phyloP scores from a whole-genome alignment of 2,113 vertebrate genomes.

The Lanius collurio region DNA sequence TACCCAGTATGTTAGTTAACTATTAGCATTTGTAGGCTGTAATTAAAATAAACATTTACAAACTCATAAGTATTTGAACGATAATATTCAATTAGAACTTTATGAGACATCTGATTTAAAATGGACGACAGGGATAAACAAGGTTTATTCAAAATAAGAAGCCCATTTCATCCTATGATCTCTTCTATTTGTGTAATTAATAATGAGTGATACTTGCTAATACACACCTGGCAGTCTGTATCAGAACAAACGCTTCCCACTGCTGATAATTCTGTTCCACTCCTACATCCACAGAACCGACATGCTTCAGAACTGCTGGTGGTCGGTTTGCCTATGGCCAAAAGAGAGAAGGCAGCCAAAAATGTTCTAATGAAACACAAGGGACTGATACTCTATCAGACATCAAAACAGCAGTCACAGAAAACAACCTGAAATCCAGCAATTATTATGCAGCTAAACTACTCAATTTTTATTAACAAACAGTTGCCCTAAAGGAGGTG shows the following conservation, averaged over 20 bases:
- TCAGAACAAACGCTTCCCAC: conserved; percentile 97
- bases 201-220: background rate
- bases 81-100: background rate
- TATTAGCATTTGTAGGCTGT: background rate
- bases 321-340: conserved; percentile 86
- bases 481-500: background rate
- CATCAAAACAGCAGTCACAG: background rate
- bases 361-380: background rate
- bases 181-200: background rate
- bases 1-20: background rate
- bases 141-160: background rate
- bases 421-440: background rate
- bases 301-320: conserved; percentile 96
- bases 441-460: background rate
- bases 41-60: background rate
- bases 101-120: background rate
- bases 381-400: background rate
- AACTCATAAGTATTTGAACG: background rate
- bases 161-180: background rate
- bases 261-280: conserved; percentile 92
- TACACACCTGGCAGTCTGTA: conserved; percentile 91
- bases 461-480: background rate
- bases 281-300: conserved; percentile 96
- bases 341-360: background rate
- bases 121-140: background rate